Base-by-base conservation (phyloP, 1,140 invertebrate species). In the Lanistes nyassanus region DNA sequence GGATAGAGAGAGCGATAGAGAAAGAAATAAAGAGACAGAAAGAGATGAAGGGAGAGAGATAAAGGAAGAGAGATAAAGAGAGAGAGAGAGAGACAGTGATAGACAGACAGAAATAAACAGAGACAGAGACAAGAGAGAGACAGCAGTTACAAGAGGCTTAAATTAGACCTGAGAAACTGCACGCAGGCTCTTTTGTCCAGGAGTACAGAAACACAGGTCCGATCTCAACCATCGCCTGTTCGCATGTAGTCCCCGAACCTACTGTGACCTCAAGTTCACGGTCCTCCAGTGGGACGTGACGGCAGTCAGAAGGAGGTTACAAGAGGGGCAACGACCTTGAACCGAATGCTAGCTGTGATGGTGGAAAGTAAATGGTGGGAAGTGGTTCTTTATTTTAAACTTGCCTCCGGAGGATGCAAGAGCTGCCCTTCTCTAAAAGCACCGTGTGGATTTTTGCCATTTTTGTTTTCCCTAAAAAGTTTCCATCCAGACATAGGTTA, bases 1-100 rank as follows among this genome's bases (percentile, higher is more conserved):
- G 31, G 58, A 62, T 23, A 62, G 58, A 62, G 58, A 62, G 58
- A 62, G 58, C n/a, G 58, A 62, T 23, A 62, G 58, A 62, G 58
- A 62, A 29, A 62, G 58, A 62, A 29, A 62, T 23, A 62, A 29
- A 26, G 58, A 26, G 58, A 26, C 23, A 62, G 58, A 26, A 29
- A 62, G 58, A 29, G 9, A 26, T 23, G 31, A n/a, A 62, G n/a
- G 9, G 58, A 26, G 58, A 29, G 58, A 26, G 58, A 62, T 26
- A 26, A 26, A 62, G 58, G 31, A 29, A 62, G 58, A 62, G 58
- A 62, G 9, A 62, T 23, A 62, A 29, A 62, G 9, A 62, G 58
- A 62, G 58, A 62, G 58, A 62, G 9, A 62, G 58, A 26, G 58
- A 26, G n/a, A 62, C 9, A 62, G 9, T 7, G n/a, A 62, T n/a